A percentile compares a stretch with the other conserved stretches of the same genome.
Conservation (phyloP, 2,797 vertebrate genomes). For the Avahi laniger region DNA sequence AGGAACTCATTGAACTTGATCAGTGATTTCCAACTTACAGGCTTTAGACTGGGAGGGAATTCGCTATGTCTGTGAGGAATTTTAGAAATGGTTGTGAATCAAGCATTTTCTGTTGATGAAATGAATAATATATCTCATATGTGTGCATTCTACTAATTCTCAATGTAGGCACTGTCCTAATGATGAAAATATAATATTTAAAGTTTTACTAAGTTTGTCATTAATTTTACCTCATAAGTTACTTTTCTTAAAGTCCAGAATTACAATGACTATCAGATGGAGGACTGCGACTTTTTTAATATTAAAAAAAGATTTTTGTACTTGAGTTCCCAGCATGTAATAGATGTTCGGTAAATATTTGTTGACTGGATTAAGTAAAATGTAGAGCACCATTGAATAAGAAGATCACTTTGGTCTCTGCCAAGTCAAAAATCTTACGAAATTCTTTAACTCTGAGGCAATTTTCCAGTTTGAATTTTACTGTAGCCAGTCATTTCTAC, state of each 20-base stretch:
- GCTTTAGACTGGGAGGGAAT: neutral
- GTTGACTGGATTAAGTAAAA: neutral
- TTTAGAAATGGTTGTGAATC: neutral
- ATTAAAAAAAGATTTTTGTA: neutral
- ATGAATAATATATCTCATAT: neutral
- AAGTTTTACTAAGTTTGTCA: neutral
- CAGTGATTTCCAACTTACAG: neutral
- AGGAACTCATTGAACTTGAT: neutral
- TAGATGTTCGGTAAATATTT: neutral
- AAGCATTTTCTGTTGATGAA: neutral
- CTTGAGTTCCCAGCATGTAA: neutral
- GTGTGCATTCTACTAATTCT: neutral
- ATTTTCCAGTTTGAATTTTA: constrained; percentile 57
- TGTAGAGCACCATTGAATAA: neutral
- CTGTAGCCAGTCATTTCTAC: constrained; percentile 41
- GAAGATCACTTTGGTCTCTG: neutral
- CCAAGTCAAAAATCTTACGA: constrained; percentile 1
- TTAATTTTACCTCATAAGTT: constrained; percentile 4
- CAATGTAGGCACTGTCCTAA: neutral
- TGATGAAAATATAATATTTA: constrained; percentile 11
- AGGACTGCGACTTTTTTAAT: neutral
- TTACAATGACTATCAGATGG: neutral
- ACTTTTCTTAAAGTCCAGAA: neutral
- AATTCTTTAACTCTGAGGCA: constrained; percentile 53
- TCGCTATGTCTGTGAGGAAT: neutral